Base-by-base conservation (phyloP, 2,888 invertebrate genomes). In the Apamea sordens region DNA sequence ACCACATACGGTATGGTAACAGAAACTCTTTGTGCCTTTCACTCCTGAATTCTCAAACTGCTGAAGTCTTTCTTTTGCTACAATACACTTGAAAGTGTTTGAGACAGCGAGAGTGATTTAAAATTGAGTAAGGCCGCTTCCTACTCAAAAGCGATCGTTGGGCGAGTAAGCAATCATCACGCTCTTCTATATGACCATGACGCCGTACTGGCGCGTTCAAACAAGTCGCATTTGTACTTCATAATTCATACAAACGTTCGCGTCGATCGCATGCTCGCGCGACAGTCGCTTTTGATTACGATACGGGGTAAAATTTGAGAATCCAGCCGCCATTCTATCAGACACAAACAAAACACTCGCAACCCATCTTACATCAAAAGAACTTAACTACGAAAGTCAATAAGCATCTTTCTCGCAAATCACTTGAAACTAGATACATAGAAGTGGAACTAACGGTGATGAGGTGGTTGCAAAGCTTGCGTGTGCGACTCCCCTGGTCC, bases 401-500 rank as follows among this genome's bases (percentile, higher is more conserved):
- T 77, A 86, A 86, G 84, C 79, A 73, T 83, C 61, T 70, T 85
- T 75, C 67, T 70, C 70, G 88, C 84, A 88, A 84, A 85, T 80
- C 65, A 84, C 85, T 87, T 18, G 53, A 72, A 84, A 79, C 44
- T 85, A 72, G 61, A 84, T 53, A 84, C 77, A 53, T 72, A 61
- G 71, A 59, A 80, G 64, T 82, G 36, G 32, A 73, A 61, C 5
- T 69, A 80, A 83, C 47, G 28, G 44, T 1, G 36, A 36, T 70
- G 59, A 18, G 63, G 82, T 86, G 82, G 69, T 59, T 41, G 83
- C 71, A 47, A 69, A 67, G 83, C 87, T n/a, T 65, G 87, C 84
- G 73, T 83, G 87, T 83, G 88, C 88, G 82, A 69, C 85, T 85
- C 7, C 85, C 87, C 85, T 59, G 88, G 70, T 53, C 75, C 85